These are phyloP conservation scores for Ruditapes philippinarum DNA, from an alignment of 1,140 invertebrate species.

Conservation along the genomic window DNA sequence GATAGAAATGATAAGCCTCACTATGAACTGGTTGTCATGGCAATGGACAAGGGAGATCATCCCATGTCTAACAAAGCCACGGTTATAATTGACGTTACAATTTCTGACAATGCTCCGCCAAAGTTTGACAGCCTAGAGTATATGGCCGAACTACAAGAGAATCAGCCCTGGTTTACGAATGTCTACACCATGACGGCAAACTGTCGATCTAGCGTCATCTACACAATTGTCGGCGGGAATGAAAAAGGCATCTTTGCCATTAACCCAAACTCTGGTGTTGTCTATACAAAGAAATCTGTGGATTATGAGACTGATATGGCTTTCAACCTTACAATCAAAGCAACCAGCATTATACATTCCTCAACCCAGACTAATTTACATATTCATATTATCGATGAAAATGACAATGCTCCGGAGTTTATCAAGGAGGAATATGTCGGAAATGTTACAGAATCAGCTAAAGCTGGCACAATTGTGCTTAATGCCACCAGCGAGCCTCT, in stretches of 20 bases:
- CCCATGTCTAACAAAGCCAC: slow-evolving; percentile 92
- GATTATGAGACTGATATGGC: slow-evolving; percentile 89
- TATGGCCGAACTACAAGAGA: slow-evolving; percentile 94
- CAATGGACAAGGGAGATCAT: slow-evolving; percentile 93
- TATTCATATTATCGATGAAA: slow-evolving; percentile 87
- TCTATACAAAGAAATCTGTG: slow-evolving; percentile 82
- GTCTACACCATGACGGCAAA: slow-evolving; percentile 93
- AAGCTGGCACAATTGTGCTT: slow-evolving; percentile 91
- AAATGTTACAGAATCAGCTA: slow-evolving; percentile 91
- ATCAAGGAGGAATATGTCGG: slow-evolving; percentile 90
- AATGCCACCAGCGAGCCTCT: slow-evolving; percentile 89
- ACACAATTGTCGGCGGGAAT: slow-evolving; percentile 84
- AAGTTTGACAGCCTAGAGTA: slow-evolving; percentile 89
- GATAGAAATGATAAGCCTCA: slow-evolving; percentile 94
- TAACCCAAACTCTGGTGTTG: slow-evolving; percentile 87
- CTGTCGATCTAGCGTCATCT: slow-evolving; percentile 84
- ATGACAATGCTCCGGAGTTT: slow-evolving; percentile 96
- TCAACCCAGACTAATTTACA: slow-evolving; percentile 81
- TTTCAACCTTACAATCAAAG: slow-evolving; percentile 94
- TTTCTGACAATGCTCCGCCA: slow-evolving; percentile 96
- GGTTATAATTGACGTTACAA: slow-evolving; percentile 94
- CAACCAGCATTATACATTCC: slow-evolving; percentile 93
- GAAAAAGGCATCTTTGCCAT: slow-evolving; percentile 84
- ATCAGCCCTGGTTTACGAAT: slow-evolving; percentile 92
- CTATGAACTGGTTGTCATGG: slow-evolving; percentile 94